Evolutionary conservation across 2,797 vertebrate species (phyloP).

Genomic region (Sebastes aleutianus): DNA sequence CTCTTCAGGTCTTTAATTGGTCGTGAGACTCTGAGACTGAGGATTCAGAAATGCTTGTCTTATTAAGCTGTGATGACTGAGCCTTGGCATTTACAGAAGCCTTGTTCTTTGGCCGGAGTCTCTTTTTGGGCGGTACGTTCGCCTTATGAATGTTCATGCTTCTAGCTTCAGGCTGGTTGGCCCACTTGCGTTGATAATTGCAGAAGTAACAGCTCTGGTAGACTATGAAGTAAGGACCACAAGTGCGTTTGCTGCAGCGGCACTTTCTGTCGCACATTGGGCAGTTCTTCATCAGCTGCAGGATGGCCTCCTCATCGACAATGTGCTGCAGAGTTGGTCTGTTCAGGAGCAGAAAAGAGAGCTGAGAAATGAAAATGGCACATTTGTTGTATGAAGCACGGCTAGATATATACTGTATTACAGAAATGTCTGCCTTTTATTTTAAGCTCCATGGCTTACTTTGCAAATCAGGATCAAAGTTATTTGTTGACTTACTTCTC

Average conservation of each 20-base stretch:
- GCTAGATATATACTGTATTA: background rate
- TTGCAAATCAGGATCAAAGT: background rate
- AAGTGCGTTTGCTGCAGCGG: background rate
- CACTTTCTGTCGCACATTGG: slow-evolving; percentile 20
- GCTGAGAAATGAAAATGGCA: background rate
- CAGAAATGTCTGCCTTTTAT: background rate
- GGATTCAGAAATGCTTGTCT: background rate
- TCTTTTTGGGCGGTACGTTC: background rate
- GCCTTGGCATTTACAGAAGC: background rate
- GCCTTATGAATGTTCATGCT: background rate
- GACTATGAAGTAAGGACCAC: background rate
- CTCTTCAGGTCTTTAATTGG: background rate
- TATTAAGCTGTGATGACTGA: background rate
- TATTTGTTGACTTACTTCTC: slow-evolving; percentile 20
- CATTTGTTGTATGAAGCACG: rapidly evolving
- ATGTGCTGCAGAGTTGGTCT: slow-evolving; percentile 20
- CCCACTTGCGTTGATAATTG: slow-evolving; percentile 32
- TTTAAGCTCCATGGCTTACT: background rate
- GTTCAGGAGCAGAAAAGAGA: background rate
- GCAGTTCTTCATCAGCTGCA: slow-evolving; percentile 37
- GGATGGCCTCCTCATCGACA: slow-evolving; percentile 34
- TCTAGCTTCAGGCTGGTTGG: slow-evolving; percentile 23
- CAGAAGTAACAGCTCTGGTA: slow-evolving; percentile 46
- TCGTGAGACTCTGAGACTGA: background rate
- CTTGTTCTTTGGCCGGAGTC: background rate